Conservation (phyloP, 1,140 invertebrate species). For the Meloidogyne exigua region DNA sequence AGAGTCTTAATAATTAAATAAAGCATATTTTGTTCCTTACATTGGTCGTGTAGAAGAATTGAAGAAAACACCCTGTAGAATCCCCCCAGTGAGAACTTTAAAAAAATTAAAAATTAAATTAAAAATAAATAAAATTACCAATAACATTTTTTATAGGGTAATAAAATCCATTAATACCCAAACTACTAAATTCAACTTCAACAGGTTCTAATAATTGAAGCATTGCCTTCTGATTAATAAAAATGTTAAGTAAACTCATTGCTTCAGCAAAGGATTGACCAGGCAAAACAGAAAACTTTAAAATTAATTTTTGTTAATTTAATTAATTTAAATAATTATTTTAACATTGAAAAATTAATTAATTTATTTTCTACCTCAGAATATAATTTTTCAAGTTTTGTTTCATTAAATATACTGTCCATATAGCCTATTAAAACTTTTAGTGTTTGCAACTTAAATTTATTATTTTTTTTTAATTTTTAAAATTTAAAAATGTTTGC, state of each 20-base stretch:
- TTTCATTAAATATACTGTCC: slow-evolving; percentile 32
- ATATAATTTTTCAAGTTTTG: slow-evolving; percentile 22
- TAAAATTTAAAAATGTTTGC: neutral
- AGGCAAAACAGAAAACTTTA: slow-evolving; percentile 3
- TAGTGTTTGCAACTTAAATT: slow-evolving; percentile 15
- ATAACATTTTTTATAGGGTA: slow-evolving; percentile 34
- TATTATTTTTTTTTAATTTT: neutral
- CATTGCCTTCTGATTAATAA: slow-evolving; percentile 13
- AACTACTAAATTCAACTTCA: slow-evolving; percentile 37
- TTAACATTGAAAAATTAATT: neutral
- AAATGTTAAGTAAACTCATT: neutral
- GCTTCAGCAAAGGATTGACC: slow-evolving; percentile 12
- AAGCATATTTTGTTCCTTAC: neutral
- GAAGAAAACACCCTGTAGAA: slow-evolving; percentile 29
- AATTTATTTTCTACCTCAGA: slow-evolving; percentile 14
- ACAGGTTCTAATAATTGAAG: slow-evolving; percentile 36
- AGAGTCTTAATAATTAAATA: too few species aligned
- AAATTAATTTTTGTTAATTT: neutral
- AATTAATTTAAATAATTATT: neutral
- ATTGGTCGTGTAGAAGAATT: slow-evolving; percentile 17
- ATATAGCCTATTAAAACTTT: slow-evolving; percentile 26
- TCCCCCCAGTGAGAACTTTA: slow-evolving; percentile 24
- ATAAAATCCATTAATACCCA: slow-evolving; percentile 35
- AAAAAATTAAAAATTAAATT: neutral
- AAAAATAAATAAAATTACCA: slow-evolving; percentile 11